Percentiles rank a stretch among this genome's conserved stretches.
These are phyloP conservation scores for Cephonodes hylas DNA, from an alignment of 2,888 invertebrate species.

Conservation along the genomic window DNA sequence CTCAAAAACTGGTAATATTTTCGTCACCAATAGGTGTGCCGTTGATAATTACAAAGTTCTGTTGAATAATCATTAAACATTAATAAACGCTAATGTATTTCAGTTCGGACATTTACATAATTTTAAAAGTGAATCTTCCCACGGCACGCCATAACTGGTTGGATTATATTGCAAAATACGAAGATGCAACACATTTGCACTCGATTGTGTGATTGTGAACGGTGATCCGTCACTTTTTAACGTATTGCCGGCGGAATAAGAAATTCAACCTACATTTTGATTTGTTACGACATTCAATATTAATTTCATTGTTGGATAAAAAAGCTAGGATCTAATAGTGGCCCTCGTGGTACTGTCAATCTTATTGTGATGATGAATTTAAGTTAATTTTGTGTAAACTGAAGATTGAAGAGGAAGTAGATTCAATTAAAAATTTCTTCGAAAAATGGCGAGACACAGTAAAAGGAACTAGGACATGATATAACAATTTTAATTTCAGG, in stretches of 20 bases:
- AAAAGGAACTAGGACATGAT: no score
- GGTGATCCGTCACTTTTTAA: not conserved
- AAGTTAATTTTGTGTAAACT: no score
- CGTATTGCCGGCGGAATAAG: not conserved
- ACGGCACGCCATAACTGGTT: conserved; percentile 8
- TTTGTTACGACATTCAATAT: not conserved
- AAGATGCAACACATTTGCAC: conserved; percentile 2
- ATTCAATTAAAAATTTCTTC: no score
- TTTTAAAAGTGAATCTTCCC: conserved; percentile 15
- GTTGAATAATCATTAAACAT: conserved; percentile 1
- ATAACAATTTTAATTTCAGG: no score
- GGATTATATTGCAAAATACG: conserved; percentile 5
- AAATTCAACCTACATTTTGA: not conserved
- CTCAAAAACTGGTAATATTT: not conserved
- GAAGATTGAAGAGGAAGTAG: no score
- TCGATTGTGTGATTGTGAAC: not conserved
- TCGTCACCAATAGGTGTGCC: not conserved
- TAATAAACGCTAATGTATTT: conserved; percentile 8
- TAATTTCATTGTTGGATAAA: no score
- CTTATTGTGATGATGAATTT: no score
- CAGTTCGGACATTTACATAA: conserved; percentile 10
- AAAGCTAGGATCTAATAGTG: no score
- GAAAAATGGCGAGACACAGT: no score
- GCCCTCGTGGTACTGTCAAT: no score
- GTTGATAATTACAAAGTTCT: not conserved